phyloP scores from a whole-genome alignment of 2,888 invertebrate species.

The Aporophyla nigra region DNA sequence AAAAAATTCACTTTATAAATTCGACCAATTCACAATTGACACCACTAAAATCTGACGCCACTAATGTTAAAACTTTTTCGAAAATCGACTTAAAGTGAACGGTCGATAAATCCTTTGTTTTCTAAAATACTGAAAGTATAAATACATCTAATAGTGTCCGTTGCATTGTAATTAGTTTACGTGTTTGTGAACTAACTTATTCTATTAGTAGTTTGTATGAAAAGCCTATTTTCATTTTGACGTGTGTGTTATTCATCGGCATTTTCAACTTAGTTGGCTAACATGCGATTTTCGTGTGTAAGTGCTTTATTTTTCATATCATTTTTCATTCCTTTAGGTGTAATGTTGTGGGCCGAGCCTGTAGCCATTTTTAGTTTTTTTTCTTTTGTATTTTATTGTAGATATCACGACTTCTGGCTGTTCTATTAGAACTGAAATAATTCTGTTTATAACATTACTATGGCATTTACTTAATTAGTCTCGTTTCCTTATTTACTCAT shows the following conservation, averaged over 20 bases:
- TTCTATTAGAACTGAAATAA: slow-evolving; percentile 1
- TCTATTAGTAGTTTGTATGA: slow-evolving; percentile 46
- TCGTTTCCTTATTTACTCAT: slow-evolving; percentile 18
- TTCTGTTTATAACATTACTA: slow-evolving; percentile 26
- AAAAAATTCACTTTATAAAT: no score
- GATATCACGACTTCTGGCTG: neutral
- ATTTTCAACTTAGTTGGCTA: slow-evolving; percentile 52
- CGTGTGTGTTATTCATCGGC: slow-evolving; percentile 53
- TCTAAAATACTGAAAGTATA: slow-evolving; percentile 37
- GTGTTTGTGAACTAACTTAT: slow-evolving; percentile 56
- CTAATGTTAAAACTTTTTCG: neutral
- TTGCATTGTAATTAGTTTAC: slow-evolving; percentile 43
- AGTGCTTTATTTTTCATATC: slow-evolving; percentile 54
- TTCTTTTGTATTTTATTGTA: neutral
- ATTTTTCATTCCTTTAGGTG: slow-evolving; percentile 58
- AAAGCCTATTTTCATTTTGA: slow-evolving; percentile 46
- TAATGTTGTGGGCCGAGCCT: slow-evolving; percentile 38
- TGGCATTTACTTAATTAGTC: slow-evolving; percentile 62
- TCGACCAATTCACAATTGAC: neutral
- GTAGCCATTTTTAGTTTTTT: slow-evolving; percentile 19
- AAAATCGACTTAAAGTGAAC: slow-evolving; percentile 1
- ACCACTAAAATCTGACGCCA: slow-evolving; percentile 5
- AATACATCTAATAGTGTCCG: slow-evolving; percentile 15
- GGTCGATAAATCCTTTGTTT: slow-evolving; percentile 23
- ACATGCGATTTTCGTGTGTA: slow-evolving; percentile 46